phyloP scores from a whole-genome alignment of 2,797 vertebrate species.

The Pogoniulus pusillus region DNA sequence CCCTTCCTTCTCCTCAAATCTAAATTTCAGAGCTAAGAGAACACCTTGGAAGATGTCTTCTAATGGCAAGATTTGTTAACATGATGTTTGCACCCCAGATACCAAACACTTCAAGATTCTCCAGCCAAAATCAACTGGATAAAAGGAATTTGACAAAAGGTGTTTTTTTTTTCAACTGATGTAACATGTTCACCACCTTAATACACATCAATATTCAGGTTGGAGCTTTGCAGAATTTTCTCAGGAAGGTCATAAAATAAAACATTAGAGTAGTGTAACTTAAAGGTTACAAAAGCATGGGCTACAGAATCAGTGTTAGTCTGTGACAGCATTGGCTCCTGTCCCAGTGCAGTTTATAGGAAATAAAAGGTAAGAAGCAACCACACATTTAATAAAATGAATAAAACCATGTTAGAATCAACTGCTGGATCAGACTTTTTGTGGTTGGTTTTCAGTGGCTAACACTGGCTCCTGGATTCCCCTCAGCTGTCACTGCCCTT shows the following conservation, averaged over 20 bases:
- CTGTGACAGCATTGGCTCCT: constrained; percentile 58
- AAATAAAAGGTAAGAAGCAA: constrained; percentile 52
- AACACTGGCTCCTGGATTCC: not conserved
- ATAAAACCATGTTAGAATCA: not conserved
- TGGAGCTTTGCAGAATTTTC: constrained; percentile 66
- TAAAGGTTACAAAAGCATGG: constrained; percentile 69
- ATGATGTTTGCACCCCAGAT: not conserved
- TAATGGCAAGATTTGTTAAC: not conserved
- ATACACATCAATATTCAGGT: constrained; percentile 53
- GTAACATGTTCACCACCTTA: constrained; percentile 23
- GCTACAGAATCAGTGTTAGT: constrained; percentile 46
- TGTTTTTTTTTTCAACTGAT: not conserved
- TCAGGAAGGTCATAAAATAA: constrained; percentile 69
- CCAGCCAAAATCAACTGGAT: not conserved
- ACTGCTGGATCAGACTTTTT: not conserved
- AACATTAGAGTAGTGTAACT: constrained; percentile 49
- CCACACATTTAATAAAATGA: constrained; percentile 9
- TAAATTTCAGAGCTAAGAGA: not conserved
- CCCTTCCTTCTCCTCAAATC: not conserved
- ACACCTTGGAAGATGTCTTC: not conserved
- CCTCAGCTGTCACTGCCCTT: not conserved
- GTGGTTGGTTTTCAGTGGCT: not conserved
- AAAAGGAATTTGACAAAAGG: not conserved
- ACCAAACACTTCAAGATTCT: not conserved
- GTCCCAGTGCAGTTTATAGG: constrained; percentile 22